A percentile compares a stretch with the other conserved stretches of the same genome.
These are phyloP conservation scores for Spodoptera picta DNA, from an alignment of 2,888 invertebrate species.

Conservation along the genomic window DNA sequence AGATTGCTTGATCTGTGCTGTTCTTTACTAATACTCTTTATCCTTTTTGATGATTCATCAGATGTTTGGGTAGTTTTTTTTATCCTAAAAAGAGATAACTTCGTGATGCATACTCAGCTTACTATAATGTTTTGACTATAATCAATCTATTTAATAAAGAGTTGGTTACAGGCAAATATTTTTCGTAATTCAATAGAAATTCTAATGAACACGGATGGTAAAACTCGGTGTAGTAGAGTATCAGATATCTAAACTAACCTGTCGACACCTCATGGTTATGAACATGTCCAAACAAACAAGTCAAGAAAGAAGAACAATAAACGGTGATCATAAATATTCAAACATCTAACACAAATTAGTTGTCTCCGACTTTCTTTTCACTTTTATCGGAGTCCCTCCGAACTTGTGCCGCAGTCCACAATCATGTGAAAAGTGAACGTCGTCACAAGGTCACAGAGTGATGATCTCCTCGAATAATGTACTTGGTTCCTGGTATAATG, in stretches of 20 bases:
- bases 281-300: background rate
- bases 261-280: background rate
- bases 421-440: constrained; percentile 46
- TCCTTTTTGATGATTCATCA: too few relatives aligned
- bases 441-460: constrained; percentile 44
- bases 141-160: too few relatives aligned
- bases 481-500: constrained; percentile 8
- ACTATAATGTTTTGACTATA: too few relatives aligned
- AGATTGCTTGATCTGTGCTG: background rate
- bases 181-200: too few relatives aligned
- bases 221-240: too few relatives aligned
- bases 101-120: too few relatives aligned
- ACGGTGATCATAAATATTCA: constrained; percentile 30
- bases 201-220: too few relatives aligned
- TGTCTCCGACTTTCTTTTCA: constrained; percentile 53
- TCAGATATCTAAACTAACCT: too few relatives aligned
- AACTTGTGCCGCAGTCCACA: constrained; percentile 17
- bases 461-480: constrained; percentile 28
- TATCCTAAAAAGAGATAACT: too few relatives aligned
- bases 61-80: too few relatives aligned
- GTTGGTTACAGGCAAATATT: too few relatives aligned
- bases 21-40: background rate
- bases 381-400: constrained; percentile 35
- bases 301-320: constrained; percentile 2
- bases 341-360: constrained; percentile 10